Evolutionary conservation across 2,888 invertebrate genomes (phyloP).

Genomic region (Aethes cnicana): DNA sequence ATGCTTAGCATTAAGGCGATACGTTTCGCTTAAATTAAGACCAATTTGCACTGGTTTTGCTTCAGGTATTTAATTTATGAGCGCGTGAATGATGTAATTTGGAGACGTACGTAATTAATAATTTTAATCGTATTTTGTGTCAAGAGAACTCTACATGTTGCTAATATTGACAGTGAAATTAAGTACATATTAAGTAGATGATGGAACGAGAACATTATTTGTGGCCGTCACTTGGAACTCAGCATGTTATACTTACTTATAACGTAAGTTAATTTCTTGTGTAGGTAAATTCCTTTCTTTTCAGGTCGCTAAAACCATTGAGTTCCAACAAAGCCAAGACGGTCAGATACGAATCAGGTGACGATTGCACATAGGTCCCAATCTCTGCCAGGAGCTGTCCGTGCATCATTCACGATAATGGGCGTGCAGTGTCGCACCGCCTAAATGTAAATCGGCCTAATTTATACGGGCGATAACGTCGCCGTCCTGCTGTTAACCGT

Average conservation of each 20-base stretch:
- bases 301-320: too few species aligned
- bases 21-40: conserved; percentile 76
- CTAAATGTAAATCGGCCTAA: conserved; percentile 81
- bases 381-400: conserved; percentile 58
- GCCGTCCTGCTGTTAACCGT: conserved; percentile 80
- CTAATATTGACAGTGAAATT: background rate
- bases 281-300: too few species aligned
- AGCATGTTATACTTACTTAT: too few species aligned
- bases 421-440: conserved; percentile 69
- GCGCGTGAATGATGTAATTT: conserved; percentile 67
- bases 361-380: background rate
- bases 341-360: conserved; percentile 5
- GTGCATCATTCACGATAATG: conserved; percentile 78
- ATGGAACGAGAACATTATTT: too few species aligned
- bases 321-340: background rate
- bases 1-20: conserved; percentile 71
- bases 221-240: too few species aligned
- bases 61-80: conserved; percentile 70
- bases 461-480: conserved; percentile 82
- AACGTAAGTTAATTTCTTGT: too few species aligned
- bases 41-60: conserved; percentile 76
- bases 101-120: conserved; percentile 44
- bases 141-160: conserved; percentile 34
- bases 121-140: conserved; percentile 60
- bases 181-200: background rate